Percentiles rank a stretch among this genome's conserved stretches.
Evolutionary conservation across 53 echinoderm and acorn worm species (phyloP).

Genomic region (Paracentrotus lividus): DNA sequence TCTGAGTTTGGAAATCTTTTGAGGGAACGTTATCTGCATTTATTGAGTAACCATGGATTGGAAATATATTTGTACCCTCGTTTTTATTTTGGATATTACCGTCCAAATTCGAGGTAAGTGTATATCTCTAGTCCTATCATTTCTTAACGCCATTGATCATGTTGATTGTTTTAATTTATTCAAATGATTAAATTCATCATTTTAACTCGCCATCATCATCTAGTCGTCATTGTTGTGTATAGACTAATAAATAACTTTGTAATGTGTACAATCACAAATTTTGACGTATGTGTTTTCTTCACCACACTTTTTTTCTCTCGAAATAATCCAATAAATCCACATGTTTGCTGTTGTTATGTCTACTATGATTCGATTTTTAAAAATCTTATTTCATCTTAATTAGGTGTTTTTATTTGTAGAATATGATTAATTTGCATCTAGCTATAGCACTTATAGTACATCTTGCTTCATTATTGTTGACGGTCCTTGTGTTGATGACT

Average conservation of each 20-base stretch:
- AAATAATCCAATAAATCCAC: neutral
- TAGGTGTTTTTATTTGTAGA: neutral
- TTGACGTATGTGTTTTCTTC: neutral
- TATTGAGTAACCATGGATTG: conserved; percentile 12
- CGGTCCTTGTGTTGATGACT: neutral
- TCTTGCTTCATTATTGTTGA: neutral
- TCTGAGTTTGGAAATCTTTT: neutral
- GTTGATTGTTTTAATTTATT: neutral
- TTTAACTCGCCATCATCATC: neutral
- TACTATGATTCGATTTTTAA: neutral
- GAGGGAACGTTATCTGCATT: neutral
- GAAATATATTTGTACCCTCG: conserved; percentile 13
- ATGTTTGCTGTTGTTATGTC: neutral
- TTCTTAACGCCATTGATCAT: too few species aligned
- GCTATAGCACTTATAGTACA: neutral
- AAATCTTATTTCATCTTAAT: conserved; percentile 1
- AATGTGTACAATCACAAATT: neutral
- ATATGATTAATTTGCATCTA: neutral
- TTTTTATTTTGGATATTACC: conserved; percentile 37
- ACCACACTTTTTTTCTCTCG: neutral
- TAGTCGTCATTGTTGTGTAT: neutral
- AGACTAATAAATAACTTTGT: neutral
- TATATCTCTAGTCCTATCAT: neutral
- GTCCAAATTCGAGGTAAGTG: conserved; percentile 22
- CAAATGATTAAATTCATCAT: neutral